phyloP scores from a whole-genome alignment of 1,140 invertebrate genomes.

The Aporrectodea caliginosa region DNA sequence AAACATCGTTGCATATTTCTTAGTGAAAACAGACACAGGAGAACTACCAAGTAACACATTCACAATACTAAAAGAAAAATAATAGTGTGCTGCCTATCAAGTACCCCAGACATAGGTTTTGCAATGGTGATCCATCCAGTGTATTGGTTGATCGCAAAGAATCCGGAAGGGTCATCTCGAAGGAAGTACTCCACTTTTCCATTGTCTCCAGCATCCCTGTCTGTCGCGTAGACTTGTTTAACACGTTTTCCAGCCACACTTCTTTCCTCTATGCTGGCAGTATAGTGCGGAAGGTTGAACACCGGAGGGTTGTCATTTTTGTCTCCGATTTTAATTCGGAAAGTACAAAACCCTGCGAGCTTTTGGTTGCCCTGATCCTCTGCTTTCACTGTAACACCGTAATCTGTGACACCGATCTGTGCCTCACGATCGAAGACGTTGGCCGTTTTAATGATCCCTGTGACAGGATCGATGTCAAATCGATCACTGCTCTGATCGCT shows the following conservation, averaged over 20 bases:
- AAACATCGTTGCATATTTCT: no score
- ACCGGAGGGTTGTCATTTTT: constrained; percentile 93
- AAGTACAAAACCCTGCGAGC: constrained; percentile 84
- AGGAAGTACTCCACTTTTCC: constrained; percentile 31
- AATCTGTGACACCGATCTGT: constrained; percentile 91
- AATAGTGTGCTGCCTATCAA: neutral
- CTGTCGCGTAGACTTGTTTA: constrained; percentile 77
- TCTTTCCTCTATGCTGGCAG: constrained; percentile 95
- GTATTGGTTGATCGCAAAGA: constrained; percentile 27
- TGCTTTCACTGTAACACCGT: constrained; percentile 85
- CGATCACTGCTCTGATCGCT: constrained; percentile 25
- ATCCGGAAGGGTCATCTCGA: constrained; percentile 27
- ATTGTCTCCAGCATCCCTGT: constrained; percentile 33
- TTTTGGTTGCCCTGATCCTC: constrained; percentile 92
- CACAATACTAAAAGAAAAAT: neutral
- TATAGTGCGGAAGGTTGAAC: constrained; percentile 88
- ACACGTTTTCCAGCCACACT: constrained; percentile 94
- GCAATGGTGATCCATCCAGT: constrained; percentile 30
- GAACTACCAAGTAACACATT: neutral
- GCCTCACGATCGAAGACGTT: constrained; percentile 79
- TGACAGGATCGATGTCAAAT: constrained; percentile 33
- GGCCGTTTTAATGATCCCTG: constrained; percentile 26
- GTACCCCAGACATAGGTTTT: constrained; percentile 60
- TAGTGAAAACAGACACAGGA: neutral
- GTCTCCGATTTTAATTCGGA: constrained; percentile 92